phyloP scores from a whole-genome alignment of 2,113 vertebrate species.

The Crotophaga sulcirostris region DNA sequence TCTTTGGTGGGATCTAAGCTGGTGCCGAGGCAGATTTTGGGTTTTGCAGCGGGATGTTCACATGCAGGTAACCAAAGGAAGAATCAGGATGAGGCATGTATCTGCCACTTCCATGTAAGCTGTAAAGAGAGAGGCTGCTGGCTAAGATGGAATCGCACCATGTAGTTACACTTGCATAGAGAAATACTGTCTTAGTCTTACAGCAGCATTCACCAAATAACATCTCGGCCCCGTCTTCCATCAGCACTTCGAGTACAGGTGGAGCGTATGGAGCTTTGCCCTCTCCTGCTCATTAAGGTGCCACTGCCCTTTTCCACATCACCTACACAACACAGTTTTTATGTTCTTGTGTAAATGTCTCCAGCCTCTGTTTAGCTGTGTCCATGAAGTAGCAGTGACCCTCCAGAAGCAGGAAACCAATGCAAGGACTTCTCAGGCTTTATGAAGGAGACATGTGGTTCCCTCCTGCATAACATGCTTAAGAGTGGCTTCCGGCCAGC shows the following conservation, averaged over 20 bases:
- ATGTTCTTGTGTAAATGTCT: neutral
- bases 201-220: neutral
- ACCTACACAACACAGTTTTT: fast-evolving
- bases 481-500: neutral
- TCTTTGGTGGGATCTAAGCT: neutral
- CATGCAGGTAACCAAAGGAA: neutral
- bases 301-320: neutral
- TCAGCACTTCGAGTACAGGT: neutral
- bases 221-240: neutral
- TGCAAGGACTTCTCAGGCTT: too few species aligned
- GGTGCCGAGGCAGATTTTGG: neutral
- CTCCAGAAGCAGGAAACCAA: too few species aligned
- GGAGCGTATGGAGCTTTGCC: neutral
- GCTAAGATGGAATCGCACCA: neutral
- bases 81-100: fast-evolving
- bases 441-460: neutral
- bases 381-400: neutral
- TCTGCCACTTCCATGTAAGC: neutral
- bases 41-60: neutral
- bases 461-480: neutral
- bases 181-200: neutral
- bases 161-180: neutral
- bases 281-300: neutral
- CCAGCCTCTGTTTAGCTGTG: neutral
- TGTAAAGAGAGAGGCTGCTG: neutral